phyloP scores from a whole-genome alignment of 2,113 vertebrate genomes.

The Plecotus auritus region DNA sequence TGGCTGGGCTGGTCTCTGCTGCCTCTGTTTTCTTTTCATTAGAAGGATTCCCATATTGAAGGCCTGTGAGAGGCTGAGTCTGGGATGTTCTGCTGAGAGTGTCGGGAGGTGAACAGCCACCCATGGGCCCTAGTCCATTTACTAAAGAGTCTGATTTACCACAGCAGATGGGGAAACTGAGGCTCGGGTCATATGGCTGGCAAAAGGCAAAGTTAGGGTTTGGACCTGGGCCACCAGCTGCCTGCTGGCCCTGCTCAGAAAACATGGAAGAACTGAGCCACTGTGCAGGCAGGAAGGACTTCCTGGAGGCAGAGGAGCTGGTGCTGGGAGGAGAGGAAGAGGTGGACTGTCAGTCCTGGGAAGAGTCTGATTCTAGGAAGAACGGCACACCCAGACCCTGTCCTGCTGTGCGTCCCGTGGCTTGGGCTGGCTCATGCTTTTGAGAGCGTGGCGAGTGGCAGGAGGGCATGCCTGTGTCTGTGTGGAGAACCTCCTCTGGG shows the following conservation, averaged over 20 bases:
- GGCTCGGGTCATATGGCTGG: neutral
- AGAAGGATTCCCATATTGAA: conserved; percentile 77
- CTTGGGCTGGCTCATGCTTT: neutral
- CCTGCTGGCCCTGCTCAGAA: neutral
- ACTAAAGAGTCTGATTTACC: neutral
- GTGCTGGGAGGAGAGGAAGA: neutral
- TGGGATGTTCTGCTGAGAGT: conserved; percentile 41
- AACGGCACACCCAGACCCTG: neutral
- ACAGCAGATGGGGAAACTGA: neutral
- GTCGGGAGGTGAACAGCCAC: neutral
- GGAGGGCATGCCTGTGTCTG: neutral
- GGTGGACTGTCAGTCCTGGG: neutral
- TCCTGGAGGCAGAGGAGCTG: neutral
- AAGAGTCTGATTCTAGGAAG: neutral
- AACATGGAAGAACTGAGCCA: neutral
- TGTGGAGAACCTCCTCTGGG: too few relatives aligned
- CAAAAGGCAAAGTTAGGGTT: neutral
- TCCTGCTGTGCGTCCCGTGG: neutral
- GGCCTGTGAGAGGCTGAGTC: conserved; percentile 51
- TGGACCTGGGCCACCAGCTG: neutral
- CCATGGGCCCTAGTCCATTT: neutral
- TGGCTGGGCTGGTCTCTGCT: conserved; percentile 57
- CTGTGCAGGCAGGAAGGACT: neutral
- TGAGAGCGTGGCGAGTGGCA: rapidly evolving
- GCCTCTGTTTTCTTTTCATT: conserved; percentile 79